Percentiles rank a stretch among this genome's conserved stretches.
Evolutionary conservation across 2,113 vertebrate species (phyloP).

Genomic region (Elephas maximus): DNA sequence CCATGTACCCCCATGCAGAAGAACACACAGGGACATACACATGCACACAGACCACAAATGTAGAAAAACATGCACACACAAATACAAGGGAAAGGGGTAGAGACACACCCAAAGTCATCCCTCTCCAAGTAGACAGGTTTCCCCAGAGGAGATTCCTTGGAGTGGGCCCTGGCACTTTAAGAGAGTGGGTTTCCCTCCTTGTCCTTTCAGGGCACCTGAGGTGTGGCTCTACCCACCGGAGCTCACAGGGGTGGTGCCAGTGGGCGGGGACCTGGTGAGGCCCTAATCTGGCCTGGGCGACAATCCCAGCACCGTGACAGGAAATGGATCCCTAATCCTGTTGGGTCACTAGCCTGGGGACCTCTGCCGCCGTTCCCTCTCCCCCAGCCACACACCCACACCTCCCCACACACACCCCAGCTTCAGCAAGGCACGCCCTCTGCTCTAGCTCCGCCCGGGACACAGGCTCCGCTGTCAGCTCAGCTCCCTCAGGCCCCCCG

Average conservation of each 20-base stretch:
- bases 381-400: background rate
- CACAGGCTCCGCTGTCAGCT: background rate
- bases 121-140: conserved; percentile 37
- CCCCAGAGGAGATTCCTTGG: background rate
- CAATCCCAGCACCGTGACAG: background rate
- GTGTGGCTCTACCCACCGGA: background rate
- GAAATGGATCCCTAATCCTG: conserved; percentile 68
- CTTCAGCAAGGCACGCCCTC: conserved; percentile 78
- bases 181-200: conserved; percentile 32
- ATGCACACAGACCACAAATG: background rate
- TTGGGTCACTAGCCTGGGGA: conserved; percentile 32
- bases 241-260: background rate
- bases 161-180: conserved; percentile 59
- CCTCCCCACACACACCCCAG: background rate
- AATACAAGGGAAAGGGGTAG: background rate
- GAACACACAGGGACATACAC: conserved; percentile 23
- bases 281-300: background rate
- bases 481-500: background rate
- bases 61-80: background rate
- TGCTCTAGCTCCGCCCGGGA: background rate
- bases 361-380: background rate
- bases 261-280: background rate
- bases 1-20: background rate
- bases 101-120: conserved; percentile 42
- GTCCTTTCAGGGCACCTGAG: conserved; percentile 4